Percentiles rank a stretch among this genome's conserved stretches.
These are phyloP conservation scores for Pantherophis guttatus DNA, from an alignment of 2,113 vertebrate species.

Conservation along the genomic window DNA sequence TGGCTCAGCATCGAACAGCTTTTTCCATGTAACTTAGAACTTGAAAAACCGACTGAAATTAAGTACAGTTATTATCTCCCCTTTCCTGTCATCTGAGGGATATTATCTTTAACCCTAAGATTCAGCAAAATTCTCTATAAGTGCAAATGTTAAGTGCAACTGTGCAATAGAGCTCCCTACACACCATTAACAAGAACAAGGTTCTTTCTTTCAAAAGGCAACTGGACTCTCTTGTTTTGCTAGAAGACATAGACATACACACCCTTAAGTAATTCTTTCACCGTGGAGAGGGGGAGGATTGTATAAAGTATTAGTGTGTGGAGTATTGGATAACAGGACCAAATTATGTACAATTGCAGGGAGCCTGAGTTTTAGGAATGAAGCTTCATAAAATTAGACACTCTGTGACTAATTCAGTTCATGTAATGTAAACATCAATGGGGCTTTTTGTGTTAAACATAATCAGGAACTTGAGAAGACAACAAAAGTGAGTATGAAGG, in stretches of 20 bases:
- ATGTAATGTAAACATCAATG: not conserved
- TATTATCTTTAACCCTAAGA: slow-evolving; percentile 3
- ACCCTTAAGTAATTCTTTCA: not conserved
- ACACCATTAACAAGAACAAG: rapidly evolving
- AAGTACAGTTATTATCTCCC: not conserved
- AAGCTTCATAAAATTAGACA: slow-evolving; percentile 23
- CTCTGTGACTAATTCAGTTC: slow-evolving; percentile 21
- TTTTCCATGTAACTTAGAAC: not conserved
- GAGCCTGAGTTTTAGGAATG: rapidly evolving
- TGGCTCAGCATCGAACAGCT: not conserved
- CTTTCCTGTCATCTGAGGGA: not conserved
- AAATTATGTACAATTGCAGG: rapidly evolving
- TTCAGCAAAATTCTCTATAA: not conserved
- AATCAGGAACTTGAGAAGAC: not conserved
- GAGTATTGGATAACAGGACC: not conserved
- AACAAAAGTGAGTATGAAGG: not conserved
- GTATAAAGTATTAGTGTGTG: rapidly evolving
- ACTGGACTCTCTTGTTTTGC: not conserved
- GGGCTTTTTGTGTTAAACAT: not conserved
- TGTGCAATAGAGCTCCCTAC: rapidly evolving
- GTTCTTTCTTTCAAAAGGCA: not conserved
- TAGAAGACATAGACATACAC: not conserved
- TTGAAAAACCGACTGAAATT: not conserved
- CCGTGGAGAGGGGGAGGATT: not conserved
- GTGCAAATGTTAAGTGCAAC: no score